Evolutionary conservation across 2,113 vertebrate species (phyloP).

Genomic region (Sterna hirundo): DNA sequence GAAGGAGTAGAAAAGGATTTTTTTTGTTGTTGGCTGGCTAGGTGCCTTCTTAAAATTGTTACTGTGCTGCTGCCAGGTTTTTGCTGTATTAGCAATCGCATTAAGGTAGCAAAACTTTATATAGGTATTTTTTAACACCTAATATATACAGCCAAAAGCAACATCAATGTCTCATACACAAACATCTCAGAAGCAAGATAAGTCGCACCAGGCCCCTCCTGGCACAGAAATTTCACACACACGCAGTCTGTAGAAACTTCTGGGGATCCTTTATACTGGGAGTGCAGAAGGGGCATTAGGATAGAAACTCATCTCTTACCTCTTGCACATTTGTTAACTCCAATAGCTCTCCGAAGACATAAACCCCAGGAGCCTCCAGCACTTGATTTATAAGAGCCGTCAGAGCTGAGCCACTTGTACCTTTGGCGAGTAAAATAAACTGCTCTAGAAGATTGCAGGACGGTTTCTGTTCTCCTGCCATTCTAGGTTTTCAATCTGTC

Average conservation of each 20-base stretch:
- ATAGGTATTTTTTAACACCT: neutral
- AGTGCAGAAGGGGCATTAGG: neutral
- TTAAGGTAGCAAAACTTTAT: neutral
- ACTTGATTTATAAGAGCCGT: conserved; percentile 84
- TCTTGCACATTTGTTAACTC: conserved; percentile 82
- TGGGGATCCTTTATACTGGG: neutral
- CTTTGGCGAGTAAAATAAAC: conserved; percentile 85
- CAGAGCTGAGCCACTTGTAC: conserved; percentile 80
- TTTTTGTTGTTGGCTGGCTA: neutral
- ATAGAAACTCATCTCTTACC: conserved; percentile 65
- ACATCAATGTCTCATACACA: neutral
- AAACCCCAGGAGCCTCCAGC: conserved; percentile 84
- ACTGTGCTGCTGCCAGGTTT: neutral
- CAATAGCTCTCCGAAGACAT: conserved; percentile 83
- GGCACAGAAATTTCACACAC: neutral
- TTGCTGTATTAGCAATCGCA: neutral
- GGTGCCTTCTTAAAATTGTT: neutral
- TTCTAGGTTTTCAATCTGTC: conserved; percentile 74
- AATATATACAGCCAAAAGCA: neutral
- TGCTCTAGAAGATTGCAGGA: conserved; percentile 82
- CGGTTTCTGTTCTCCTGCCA: conserved; percentile 85
- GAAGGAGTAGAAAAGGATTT: neutral
- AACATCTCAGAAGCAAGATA: neutral
- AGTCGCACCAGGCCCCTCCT: neutral
- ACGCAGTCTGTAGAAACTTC: neutral